Evolutionary conservation across 2,888 invertebrate species (phyloP).

Genomic region (Lamellibrachia satsuma): DNA sequence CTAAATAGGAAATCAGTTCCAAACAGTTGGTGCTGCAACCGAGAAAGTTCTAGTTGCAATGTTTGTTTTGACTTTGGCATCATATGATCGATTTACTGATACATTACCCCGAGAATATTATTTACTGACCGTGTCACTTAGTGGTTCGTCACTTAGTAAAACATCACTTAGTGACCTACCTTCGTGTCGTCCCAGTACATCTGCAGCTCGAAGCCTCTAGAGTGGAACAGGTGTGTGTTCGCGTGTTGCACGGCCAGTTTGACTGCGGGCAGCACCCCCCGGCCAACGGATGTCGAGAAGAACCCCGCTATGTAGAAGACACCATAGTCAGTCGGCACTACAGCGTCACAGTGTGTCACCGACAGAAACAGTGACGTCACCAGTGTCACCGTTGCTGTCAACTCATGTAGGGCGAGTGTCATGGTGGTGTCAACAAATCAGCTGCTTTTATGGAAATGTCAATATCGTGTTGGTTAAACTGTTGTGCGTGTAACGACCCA

Average conservation of each 20-base stretch:
- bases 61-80: too few species aligned
- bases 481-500: background rate
- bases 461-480: background rate
- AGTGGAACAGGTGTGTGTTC: slow-evolving; percentile 85
- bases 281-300: slow-evolving; percentile 68
- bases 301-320: background rate
- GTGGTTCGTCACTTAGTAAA: background rate
- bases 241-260: slow-evolving; percentile 92
- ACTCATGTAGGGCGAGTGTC: background rate
- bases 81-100: too few species aligned
- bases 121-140: background rate
- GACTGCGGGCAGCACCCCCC: slow-evolving; percentile 96
- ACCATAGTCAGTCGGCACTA: background rate
- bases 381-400: background rate
- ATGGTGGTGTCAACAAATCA: background rate
- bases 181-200: slow-evolving; percentile 97
- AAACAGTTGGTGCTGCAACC: too few species aligned
- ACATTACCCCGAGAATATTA: too few species aligned
- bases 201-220: slow-evolving; percentile 87
- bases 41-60: too few species aligned
- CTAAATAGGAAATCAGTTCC: too few species aligned
- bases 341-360: background rate
- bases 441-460: background rate
- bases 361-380: background rate
- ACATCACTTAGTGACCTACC: slow-evolving; percentile 70